phyloP scores from a whole-genome alignment of 2,113 vertebrate genomes.

The Anoplopoma fimbria region DNA sequence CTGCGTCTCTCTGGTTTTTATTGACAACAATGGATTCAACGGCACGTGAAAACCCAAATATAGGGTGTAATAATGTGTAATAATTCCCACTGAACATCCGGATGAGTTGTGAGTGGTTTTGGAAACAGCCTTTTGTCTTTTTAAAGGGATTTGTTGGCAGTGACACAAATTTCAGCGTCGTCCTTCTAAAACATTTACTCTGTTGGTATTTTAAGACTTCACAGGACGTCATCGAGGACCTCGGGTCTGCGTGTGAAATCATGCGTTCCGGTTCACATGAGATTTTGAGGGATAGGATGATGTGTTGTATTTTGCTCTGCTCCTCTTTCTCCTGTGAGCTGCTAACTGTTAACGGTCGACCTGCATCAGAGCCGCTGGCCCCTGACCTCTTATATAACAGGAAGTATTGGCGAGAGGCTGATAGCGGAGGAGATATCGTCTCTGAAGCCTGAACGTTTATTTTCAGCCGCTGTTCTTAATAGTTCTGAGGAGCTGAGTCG shows the following conservation, averaged over 20 bases:
- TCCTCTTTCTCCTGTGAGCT: too few species aligned
- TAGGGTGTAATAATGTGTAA: too few species aligned
- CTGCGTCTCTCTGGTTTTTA: too few species aligned
- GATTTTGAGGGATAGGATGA: background rate
- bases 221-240: background rate
- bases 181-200: background rate
- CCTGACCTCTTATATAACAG: conserved; percentile 61
- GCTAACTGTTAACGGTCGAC: too few species aligned
- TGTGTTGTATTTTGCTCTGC: conserved; percentile 18
- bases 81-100: too few species aligned
- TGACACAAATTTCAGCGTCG: too few species aligned
- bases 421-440: conserved; percentile 45
- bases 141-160: background rate
- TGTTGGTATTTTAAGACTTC: background rate
- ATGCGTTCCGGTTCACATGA: background rate
- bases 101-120: background rate
- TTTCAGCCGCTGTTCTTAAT: conserved; percentile 61
- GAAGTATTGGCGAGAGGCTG: conserved; percentile 50
- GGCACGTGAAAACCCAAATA: too few species aligned
- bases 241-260: background rate
- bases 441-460: conserved; percentile 67
- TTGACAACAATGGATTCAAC: too few species aligned
- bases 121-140: too few species aligned
- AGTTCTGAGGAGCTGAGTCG: conserved; percentile 46
- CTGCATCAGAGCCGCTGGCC: too few species aligned